These are phyloP conservation scores for Neosilurus mollespiculum DNA, from an alignment of 2,797 vertebrate genomes.

Conservation along the genomic window DNA sequence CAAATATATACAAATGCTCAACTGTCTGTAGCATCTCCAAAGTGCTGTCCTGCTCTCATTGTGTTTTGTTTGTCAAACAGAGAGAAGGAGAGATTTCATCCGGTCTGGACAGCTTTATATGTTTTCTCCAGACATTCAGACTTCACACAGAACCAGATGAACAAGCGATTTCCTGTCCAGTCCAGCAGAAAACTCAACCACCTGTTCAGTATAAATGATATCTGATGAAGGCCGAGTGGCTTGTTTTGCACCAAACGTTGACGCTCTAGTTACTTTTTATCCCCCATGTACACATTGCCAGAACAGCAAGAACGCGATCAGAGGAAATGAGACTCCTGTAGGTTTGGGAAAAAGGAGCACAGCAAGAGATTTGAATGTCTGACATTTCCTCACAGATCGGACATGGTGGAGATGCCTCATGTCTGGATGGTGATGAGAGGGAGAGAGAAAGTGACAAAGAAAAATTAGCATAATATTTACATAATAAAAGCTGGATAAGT, in stretches of 20 bases:
- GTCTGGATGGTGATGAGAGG: constrained; percentile 16
- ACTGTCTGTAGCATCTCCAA: constrained; percentile 7
- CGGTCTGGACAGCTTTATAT: constrained; percentile 39
- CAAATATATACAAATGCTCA: constrained; percentile 15
- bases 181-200: constrained; percentile 46
- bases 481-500: constrained; percentile 33
- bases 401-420: constrained; percentile 23
- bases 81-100: constrained; percentile 36
- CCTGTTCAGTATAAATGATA: constrained; percentile 56
- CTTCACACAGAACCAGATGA: constrained; percentile 59
- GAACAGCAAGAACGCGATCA: constrained; percentile 31
- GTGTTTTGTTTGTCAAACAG: background rate
- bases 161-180: constrained; percentile 62
- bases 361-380: constrained; percentile 35
- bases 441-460: constrained; percentile 5
- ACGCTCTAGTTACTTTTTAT: constrained; percentile 11
- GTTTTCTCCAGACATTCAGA: constrained; percentile 55
- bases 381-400: constrained; percentile 38
- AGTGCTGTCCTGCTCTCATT: background rate
- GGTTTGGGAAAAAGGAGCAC: constrained; percentile 23
- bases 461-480: constrained; percentile 38
- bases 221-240: constrained; percentile 9
- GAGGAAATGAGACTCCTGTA: constrained; percentile 63
- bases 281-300: constrained; percentile 41
- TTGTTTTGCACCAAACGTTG: background rate